phyloP scores from a whole-genome alignment of 2,888 invertebrate genomes.

The Lottia gigantea region DNA sequence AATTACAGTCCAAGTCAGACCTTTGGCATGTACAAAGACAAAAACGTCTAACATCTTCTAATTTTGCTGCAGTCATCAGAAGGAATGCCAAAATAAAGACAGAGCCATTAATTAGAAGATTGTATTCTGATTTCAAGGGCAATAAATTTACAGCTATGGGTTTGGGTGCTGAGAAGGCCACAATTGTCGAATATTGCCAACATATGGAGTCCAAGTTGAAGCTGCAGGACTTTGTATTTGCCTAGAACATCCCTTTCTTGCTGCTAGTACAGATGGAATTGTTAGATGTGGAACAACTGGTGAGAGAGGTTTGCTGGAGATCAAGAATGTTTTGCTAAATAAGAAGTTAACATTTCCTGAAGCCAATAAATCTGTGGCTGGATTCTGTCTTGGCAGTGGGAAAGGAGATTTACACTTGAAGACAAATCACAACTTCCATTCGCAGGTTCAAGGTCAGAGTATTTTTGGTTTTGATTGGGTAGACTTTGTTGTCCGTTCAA shows the following conservation, averaged over 20 bases:
- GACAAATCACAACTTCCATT: background rate
- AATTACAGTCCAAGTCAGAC: background rate
- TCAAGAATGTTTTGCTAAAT: conserved; percentile 15
- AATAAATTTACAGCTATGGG: background rate
- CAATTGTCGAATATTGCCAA: background rate
- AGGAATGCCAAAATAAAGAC: conserved; percentile 5
- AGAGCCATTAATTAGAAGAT: background rate
- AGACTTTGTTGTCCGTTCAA: conserved; percentile 20
- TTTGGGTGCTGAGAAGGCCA: background rate
- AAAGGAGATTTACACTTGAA: conserved; percentile 13
- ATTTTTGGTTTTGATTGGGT: conserved; percentile 15
- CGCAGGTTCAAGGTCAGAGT: conserved; percentile 1
- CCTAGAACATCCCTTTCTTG: background rate
- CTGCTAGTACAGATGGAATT: conserved; percentile 14
- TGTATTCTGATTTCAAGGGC: background rate
- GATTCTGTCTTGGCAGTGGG: background rate
- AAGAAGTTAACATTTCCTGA: conserved; percentile 13
- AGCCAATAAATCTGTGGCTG: conserved; percentile 11
- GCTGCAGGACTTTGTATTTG: background rate
- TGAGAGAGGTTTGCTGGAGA: background rate
- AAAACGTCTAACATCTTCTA: conserved; percentile 21
- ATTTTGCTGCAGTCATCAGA: conserved; percentile 24
- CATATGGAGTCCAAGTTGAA: background rate
- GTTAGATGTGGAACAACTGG: background rate
- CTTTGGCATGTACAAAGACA: conserved; percentile 23